phyloP scores from a whole-genome alignment of 2,797 vertebrate genomes.

The Mycteria americana region DNA sequence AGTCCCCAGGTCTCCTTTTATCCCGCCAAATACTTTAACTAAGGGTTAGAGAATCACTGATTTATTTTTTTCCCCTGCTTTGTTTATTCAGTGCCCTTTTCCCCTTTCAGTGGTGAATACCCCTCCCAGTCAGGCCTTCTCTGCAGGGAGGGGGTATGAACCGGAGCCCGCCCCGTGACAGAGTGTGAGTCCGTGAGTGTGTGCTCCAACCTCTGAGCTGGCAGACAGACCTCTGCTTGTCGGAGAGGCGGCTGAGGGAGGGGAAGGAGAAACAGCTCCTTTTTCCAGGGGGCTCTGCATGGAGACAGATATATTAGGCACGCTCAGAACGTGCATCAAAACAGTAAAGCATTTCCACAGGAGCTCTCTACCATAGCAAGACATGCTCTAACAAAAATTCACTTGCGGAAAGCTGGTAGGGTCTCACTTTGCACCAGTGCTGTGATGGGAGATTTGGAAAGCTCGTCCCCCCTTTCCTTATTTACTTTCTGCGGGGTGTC shows the following conservation, averaged over 20 bases:
- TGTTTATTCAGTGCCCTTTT: not conserved
- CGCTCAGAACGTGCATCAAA: not conserved
- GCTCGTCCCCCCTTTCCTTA: not conserved
- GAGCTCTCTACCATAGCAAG: not conserved
- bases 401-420: not conserved
- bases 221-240: not conserved
- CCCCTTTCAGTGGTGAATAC: not conserved
- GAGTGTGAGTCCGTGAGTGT: not conserved
- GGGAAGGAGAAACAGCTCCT: not conserved
- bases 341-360: not conserved
- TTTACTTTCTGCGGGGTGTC: not conserved
- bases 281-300: not conserved
- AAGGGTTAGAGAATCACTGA: not conserved
- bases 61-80: not conserved
- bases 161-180: fast-evolving
- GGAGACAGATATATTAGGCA: not conserved
- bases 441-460: not conserved
- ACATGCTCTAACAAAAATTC: not conserved
- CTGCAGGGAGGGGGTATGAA: not conserved
- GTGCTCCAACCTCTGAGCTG: not conserved
- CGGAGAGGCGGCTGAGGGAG: not conserved
- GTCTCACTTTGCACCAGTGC: not conserved
- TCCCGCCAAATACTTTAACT: not conserved
- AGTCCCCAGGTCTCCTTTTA: not conserved
- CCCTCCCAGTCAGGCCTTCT: not conserved